Evolutionary conservation across 53 echinoderm and acorn worm genomes (phyloP).

Genomic region (Pentamera pediparva): DNA sequence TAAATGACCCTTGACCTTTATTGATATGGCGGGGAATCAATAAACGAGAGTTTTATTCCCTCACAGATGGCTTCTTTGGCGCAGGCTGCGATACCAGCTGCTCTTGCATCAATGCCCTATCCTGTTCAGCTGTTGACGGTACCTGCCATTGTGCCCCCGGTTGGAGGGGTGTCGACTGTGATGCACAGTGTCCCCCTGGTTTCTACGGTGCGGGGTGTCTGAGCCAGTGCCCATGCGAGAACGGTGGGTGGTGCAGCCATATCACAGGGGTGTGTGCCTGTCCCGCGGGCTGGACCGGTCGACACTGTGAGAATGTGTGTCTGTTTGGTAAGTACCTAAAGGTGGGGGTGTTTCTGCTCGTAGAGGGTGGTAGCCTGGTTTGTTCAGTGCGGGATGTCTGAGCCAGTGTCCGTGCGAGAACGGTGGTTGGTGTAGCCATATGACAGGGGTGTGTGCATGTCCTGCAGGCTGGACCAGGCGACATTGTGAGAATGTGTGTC

Average conservation of each 20-base stretch:
- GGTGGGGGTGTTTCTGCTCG: conserved; percentile 9
- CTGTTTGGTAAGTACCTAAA: conserved; percentile 15
- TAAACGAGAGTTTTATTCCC: no score
- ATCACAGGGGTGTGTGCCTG: conserved; percentile 28
- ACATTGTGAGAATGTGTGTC: background rate
- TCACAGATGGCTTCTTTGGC: conserved; percentile 27
- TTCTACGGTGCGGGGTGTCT: no score
- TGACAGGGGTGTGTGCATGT: conserved; percentile 2
- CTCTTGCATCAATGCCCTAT: conserved; percentile 16
- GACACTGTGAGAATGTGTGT: conserved; percentile 25
- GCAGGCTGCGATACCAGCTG: conserved; percentile 25
- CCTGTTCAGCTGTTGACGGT: conserved; percentile 49
- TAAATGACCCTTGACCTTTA: no score
- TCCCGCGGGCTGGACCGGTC: conserved; percentile 47
- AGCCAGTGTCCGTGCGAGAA: conserved; percentile 21
- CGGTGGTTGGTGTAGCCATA: background rate
- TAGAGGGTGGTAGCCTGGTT: background rate
- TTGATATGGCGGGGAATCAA: no score
- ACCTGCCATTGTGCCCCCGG: conserved; percentile 51
- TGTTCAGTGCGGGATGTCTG: no score
- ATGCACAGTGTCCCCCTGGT: background rate
- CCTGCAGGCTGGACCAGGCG: conserved; percentile 35
- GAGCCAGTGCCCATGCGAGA: conserved; percentile 17
- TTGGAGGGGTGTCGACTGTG: conserved; percentile 7
- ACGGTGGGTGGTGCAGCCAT: background rate